Evolutionary conservation across 2,113 vertebrate genomes (phyloP).

Genomic region (Triplophysa tibetana): DNA sequence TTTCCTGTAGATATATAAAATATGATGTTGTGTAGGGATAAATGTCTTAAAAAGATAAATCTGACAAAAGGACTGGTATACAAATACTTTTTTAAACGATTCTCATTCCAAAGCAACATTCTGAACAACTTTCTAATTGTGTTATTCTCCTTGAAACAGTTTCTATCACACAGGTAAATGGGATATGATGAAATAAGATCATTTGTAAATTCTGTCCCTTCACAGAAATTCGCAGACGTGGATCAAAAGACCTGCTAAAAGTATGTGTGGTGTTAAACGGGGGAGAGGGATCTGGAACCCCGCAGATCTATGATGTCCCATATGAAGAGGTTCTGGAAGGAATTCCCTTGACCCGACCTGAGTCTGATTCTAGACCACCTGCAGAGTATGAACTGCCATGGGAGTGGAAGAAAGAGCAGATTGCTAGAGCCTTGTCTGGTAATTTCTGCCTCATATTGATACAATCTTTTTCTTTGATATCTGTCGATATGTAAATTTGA

Average conservation of each 20-base stretch:
- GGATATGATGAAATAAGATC: background rate
- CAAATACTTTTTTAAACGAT: too few relatives aligned
- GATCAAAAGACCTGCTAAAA: slow-evolving; percentile 92
- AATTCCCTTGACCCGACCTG: slow-evolving; percentile 74
- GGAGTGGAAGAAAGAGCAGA: slow-evolving; percentile 82
- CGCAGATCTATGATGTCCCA: slow-evolving; percentile 76
- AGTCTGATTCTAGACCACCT: slow-evolving; percentile 73
- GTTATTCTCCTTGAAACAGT: background rate
- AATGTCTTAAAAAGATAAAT: too few relatives aligned
- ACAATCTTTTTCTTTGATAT: background rate
- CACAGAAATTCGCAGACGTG: slow-evolving; percentile 86
- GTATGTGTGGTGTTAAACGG: slow-evolving; percentile 84
- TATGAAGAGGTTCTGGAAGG: slow-evolving; percentile 73
- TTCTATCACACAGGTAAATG: slow-evolving; percentile 2
- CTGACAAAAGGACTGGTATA: too few relatives aligned
- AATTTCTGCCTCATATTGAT: slow-evolving; percentile 32
- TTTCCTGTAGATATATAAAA: too few relatives aligned
- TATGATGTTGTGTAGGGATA: too few relatives aligned
- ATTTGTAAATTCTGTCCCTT: background rate
- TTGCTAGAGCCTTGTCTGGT: slow-evolving; percentile 77
- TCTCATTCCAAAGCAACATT: too few relatives aligned
- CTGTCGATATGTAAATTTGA: too few relatives aligned
- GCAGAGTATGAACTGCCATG: slow-evolving; percentile 78
- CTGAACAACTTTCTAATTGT: background rate
- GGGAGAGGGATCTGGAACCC: slow-evolving; percentile 59